These are phyloP conservation scores for Romanogobio albipinnatus DNA, from an alignment of 2,113 vertebrate species.

Conservation along the genomic window DNA sequence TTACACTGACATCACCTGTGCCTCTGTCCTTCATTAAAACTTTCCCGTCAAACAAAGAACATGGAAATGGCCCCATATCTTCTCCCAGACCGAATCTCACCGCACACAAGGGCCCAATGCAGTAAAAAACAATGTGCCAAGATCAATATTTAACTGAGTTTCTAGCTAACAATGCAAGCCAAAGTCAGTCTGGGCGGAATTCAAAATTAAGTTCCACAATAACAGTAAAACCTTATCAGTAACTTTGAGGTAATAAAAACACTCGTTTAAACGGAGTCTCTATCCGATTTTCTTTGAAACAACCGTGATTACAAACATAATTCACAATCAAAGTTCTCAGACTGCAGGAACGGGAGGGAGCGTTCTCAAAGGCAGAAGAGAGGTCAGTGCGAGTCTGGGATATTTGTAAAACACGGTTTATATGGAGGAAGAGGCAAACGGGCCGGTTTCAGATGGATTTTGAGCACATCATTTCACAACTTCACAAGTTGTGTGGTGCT, in stretches of 20 bases:
- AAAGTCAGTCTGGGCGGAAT: not conserved
- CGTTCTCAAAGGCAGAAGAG: not conserved
- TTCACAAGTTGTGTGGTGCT: not conserved
- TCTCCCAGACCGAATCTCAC: not conserved
- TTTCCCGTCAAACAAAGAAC: not conserved
- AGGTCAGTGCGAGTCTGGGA: not conserved
- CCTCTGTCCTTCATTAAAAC: constrained; percentile 22
- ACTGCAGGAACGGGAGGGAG: not conserved
- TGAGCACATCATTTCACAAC: not conserved
- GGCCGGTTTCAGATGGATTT: constrained; percentile 62
- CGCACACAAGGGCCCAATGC: not conserved
- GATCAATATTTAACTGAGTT: not conserved
- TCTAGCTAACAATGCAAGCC: not conserved
- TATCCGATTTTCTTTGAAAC: not conserved
- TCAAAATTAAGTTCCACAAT: not conserved
- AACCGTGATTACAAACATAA: not conserved
- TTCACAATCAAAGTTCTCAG: not conserved
- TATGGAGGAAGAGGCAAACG: not conserved
- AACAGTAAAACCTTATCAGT: constrained; percentile 6
- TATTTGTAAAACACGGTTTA: not conserved
- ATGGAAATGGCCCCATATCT: constrained; percentile 10
- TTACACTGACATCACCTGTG: not conserved
- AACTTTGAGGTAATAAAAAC: constrained; percentile 3
- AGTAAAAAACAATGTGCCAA: constrained; percentile 4
- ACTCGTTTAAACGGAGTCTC: not conserved